Conservation (phyloP, 64 coral and sea anemone species). For the Pocillopora damicornis region DNA sequence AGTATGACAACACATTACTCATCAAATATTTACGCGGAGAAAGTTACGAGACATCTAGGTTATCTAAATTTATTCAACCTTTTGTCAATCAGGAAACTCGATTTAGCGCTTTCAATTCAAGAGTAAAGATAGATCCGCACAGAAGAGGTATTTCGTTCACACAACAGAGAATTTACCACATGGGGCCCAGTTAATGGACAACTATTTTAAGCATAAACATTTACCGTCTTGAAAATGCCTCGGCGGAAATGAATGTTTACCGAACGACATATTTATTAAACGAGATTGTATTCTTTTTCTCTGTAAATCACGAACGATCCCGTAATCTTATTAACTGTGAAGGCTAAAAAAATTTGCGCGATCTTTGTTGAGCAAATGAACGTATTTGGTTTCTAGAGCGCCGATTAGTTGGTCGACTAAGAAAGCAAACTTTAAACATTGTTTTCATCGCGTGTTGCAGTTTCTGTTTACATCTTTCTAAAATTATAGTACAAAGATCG, state of each 20-base stretch:
- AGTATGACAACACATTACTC: not conserved
- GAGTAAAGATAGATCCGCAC: not conserved
- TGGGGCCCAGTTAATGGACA: conserved; percentile 12
- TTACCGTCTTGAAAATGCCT: not conserved
- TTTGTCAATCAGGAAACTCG: not conserved
- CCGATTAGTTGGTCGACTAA: not conserved
- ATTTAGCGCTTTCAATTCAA: not conserved
- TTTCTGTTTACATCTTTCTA: conserved; percentile 43
- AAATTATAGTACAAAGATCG: not conserved
- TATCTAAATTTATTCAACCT: not conserved
- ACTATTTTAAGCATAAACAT: conserved; percentile 31
- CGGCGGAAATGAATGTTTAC: conserved; percentile 33
- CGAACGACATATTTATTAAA: not conserved
- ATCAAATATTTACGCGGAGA: not conserved
- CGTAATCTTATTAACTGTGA: conserved; percentile 15
- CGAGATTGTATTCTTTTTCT: not conserved
- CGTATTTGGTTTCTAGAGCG: not conserved
- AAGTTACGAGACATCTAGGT: not conserved
- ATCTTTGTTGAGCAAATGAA: not conserved
- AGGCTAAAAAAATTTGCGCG: not conserved
- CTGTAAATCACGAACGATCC: not conserved
- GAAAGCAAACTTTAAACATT: not conserved
- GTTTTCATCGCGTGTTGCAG: not conserved
- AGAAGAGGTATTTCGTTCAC: not conserved
- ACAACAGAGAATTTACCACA: conserved; percentile 15